These are phyloP conservation scores for Styela clava DNA, from an alignment of 23 tunicate species.

Conservation along the genomic window DNA sequence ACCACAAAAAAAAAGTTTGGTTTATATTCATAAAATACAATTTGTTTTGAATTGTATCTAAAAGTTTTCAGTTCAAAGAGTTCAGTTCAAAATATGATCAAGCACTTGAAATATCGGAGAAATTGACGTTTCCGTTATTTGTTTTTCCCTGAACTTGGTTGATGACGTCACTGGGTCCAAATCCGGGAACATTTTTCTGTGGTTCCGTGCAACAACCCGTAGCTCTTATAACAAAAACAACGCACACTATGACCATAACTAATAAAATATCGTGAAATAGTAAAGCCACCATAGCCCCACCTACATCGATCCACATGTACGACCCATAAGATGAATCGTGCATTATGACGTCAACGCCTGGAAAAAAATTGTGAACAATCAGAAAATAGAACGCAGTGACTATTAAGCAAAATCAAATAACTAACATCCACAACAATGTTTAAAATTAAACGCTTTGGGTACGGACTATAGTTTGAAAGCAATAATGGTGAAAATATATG, in stretches of 20 bases:
- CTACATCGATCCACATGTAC: constrained; percentile 75
- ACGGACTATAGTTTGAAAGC: no score
- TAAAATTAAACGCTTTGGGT: no score
- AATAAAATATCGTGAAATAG: constrained; percentile 63
- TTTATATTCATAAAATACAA: no score
- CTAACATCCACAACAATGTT: no score
- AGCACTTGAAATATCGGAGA: background rate
- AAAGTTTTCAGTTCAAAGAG: no score
- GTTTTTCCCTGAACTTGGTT: background rate
- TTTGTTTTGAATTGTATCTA: no score
- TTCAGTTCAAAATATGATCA: no score
- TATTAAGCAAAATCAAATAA: no score
- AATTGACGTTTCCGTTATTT: background rate
- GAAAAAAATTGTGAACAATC: no score
- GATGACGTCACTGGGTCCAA: constrained; percentile 16
- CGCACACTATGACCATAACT: constrained; percentile 30
- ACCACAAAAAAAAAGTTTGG: no score
- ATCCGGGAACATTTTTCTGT: background rate
- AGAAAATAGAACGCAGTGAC: no score
- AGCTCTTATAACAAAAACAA: constrained; percentile 6
- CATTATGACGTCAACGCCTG: background rate
- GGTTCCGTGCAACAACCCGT: background rate
- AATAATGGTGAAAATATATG: no score
- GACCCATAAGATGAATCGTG: constrained; percentile 49
- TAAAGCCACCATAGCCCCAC: constrained; percentile 35